Base-by-base conservation (phyloP, 2,888 invertebrate genomes). In the Lacanobia oleracea region DNA sequence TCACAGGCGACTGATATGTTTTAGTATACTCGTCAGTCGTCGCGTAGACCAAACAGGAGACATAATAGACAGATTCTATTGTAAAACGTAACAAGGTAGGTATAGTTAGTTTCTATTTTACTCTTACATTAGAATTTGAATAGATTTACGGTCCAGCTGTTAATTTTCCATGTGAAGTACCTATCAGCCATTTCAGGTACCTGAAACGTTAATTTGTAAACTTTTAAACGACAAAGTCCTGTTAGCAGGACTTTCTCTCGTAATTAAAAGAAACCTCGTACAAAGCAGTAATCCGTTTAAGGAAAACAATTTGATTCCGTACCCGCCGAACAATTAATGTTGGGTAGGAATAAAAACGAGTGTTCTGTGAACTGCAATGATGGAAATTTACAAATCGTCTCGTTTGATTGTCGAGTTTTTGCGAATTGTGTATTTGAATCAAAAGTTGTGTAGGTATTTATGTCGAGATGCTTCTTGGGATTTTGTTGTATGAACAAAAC, bases 291-390 rank as follows among this genome's bases (percentile, higher is more conserved):
- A 89, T 89, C 85, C 85, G 89, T 88, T 91, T 87, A 88, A 88
- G 88, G 88, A 90, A 91, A 91, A 91, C 90, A 90, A 90, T 91
- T 91, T 90, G 89, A 91, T 91, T 88, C 88, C 85, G 82, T 80
- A 79, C 79, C 84, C 82, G 75, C 67, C 83, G 83, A 86, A 87
- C 89, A 91, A 90, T 90, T 90, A 89, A 88, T 87, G 88, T 82
- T 84, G 84, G 81, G 68, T 77, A 67, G 75, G 82, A 87, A 87
- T 84, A 87, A 88, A 88, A 89, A 84, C 80, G 71, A 82, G 82
- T 79, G 82, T 83, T 77, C 66, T 45, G 43, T 43, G 43, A 77
- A 79, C 67, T 75, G 82, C 79, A 76, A 72, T 81, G 75, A 79
- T 77, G 69, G 61, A 69, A 77, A 71, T 72, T 73, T 60, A 69